Base-by-base conservation (phyloP, 2,888 invertebrate genomes). In the Hedychridium roseum region DNA sequence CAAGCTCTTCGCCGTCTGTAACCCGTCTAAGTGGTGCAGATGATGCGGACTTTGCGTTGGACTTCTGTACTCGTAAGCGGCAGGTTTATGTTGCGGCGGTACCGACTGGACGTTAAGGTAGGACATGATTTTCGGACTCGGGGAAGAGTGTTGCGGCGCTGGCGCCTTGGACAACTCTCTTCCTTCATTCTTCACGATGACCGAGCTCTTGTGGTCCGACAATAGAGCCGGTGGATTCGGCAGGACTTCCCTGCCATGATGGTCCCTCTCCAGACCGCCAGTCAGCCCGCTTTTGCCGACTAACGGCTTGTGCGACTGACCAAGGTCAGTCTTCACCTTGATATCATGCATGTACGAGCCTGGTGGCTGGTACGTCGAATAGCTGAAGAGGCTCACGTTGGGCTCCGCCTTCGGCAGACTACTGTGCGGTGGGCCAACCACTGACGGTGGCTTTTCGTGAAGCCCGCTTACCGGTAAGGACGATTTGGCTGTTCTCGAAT, bases 141-240 rank as follows among this genome's bases (percentile, higher is more conserved):
- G 70, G 34, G 78, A 76, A 56, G 78, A 78, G 1, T 74, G 73
- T 30, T 73, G 71, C 15, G 83, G 81, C 56, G 83, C 66, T 57
- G 83, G 66, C 56, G 83, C 71, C 73, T 83, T 70, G 68, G 83
- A 73, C 44, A 86, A 73, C 47, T 80, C 80, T 74, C 88, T 87
- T 42, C 85, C 85, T 69, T 89, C 90, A 76, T 90, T 89, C 74
- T 90, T 90, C 52, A 90, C 90, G 76, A 90, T 90, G 74, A 90
- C 90, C 70, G 89, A 87, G 77, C 85, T 88, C 77, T 89, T 89
- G 66, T 83, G 80, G 77, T 90, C 90, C 64, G 86, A 84, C 60
- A 88, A 82, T 46, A 89, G 79, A 3, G 88, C 86, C 41, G 88
- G 87, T 12, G 87, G 87, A 56, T 87, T 88, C 49, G 86, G 85